Conservation (phyloP, 2,797 vertebrate genomes). For the Eptatretus atami region DNA sequence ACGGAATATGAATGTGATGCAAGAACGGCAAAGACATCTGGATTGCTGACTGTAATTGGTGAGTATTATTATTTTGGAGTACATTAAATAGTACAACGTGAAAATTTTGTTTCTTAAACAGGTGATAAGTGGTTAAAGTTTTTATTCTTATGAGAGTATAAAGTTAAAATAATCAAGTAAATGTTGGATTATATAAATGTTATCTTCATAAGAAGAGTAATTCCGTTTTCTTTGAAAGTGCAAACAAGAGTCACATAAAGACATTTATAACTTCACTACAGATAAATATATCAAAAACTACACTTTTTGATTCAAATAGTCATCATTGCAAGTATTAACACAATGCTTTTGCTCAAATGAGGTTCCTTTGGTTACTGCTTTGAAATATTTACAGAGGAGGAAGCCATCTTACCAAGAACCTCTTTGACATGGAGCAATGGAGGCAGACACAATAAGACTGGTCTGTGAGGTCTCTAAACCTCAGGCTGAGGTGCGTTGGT, state of each 20-base stretch:
- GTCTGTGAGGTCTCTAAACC: constrained; percentile 81
- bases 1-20: constrained; percentile 78
- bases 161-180: background rate
- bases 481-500: constrained; percentile 52
- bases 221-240: background rate
- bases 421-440: constrained; percentile 55
- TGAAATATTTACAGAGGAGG: constrained; percentile 36
- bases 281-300: too few species aligned
- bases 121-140: background rate
- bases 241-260: background rate
- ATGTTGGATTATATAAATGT: constrained; percentile 9
- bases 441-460: constrained; percentile 59
- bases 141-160: background rate
- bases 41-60: constrained; percentile 75
- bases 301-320: too few species aligned
- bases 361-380: too few species aligned
- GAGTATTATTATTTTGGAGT: constrained; percentile 12
- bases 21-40: constrained; percentile 48
- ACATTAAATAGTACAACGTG: background rate
- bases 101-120: background rate
- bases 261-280: too few species aligned
- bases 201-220: constrained; percentile 6
- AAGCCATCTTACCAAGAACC: constrained; percentile 58
- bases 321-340: too few species aligned
- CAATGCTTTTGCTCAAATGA: too few species aligned